Evolutionary conservation across 2,888 invertebrate species (phyloP), one percentile per base, ranked within the genome.

Genomic region (Sarcophaga subvicina): DNA sequence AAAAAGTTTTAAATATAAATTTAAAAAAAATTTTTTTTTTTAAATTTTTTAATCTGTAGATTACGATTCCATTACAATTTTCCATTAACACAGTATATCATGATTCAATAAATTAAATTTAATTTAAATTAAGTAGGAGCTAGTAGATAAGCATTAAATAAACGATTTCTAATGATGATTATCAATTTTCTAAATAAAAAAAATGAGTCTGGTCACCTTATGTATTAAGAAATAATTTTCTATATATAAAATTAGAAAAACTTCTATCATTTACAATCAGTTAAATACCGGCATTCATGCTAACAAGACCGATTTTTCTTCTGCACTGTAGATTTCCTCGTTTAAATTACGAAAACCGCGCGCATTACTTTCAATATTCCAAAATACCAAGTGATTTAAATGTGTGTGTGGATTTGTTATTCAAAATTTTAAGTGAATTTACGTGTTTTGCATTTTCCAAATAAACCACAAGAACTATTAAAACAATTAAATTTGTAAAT

Each of bases 281-380:
- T 91, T 90, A 89, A 90, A 88, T 88, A 89, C 89, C 89, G 90
- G 89, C 91, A 89, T 90, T 91, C 88, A 89, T 83, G 85, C 88
- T 88, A 88, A n/a, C 59, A 63, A 81, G 71, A 76, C 59, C 64
- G 22, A 54, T 59, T 14, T 49, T 37, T 37, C 37, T 22, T 69
- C 11, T 54, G 14, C 4, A 62, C 12, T 62, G 5, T 6, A 62
- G 20, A n/a, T 20, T 20, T 62, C 0, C 70, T 27, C 14, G 60
- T 17, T 60, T 37, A 17, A 64, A 59, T 14, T 47, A 25, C 63
- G 62, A 8, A 49, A 66, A 54, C 2, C 62, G 63, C 62, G 8
- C 73, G 62, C 60, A 78, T 72, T 63, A 3, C 62, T 14, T 14
- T 54, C 6, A 22, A 59, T n/a, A 64, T 6, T 37, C 37, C 10